Conservation (phyloP, 1,140 invertebrate genomes). For the Cotesia glomerata region DNA sequence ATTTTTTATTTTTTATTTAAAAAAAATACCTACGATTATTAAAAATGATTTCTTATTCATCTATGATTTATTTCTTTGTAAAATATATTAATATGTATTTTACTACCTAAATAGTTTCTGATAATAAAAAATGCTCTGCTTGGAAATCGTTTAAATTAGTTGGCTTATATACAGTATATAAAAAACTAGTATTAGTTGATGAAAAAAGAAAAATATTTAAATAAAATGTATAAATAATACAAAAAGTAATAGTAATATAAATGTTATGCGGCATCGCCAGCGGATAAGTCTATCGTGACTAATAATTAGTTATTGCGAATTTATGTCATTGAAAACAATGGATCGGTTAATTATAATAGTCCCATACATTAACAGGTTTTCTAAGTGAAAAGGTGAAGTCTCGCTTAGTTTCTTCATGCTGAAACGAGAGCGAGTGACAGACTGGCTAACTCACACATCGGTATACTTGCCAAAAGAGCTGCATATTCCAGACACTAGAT, state of each 20-base stretch:
- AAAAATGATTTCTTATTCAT: too few relatives aligned
- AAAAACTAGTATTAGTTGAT: neutral
- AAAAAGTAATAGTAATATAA: neutral
- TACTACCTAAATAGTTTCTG: too few relatives aligned
- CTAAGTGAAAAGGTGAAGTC: constrained; percentile 59
- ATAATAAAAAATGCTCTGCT: too few relatives aligned
- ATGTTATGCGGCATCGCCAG: constrained; percentile 18
- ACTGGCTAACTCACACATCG: constrained; percentile 47
- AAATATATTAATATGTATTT: too few relatives aligned
- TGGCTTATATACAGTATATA: constrained; percentile 18
- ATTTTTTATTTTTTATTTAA: too few relatives aligned
- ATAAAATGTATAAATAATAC: neutral
- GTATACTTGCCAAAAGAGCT: constrained; percentile 34
- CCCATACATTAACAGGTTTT: constrained; percentile 61
- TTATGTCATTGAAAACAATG: constrained; percentile 24
- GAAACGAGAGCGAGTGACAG: constrained; percentile 51
- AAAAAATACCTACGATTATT: too few relatives aligned
- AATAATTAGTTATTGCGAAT: neutral
- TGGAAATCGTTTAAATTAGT: neutral
- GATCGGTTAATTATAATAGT: constrained; percentile 49
- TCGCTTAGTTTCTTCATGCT: constrained; percentile 51
- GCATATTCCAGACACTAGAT: constrained; percentile 27
- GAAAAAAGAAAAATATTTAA: neutral
- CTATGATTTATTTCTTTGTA: too few relatives aligned
- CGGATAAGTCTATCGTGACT: constrained; percentile 1